Evolutionary conservation across 2,113 vertebrate genomes (phyloP).

Genomic region (Sander lucioperca): DNA sequence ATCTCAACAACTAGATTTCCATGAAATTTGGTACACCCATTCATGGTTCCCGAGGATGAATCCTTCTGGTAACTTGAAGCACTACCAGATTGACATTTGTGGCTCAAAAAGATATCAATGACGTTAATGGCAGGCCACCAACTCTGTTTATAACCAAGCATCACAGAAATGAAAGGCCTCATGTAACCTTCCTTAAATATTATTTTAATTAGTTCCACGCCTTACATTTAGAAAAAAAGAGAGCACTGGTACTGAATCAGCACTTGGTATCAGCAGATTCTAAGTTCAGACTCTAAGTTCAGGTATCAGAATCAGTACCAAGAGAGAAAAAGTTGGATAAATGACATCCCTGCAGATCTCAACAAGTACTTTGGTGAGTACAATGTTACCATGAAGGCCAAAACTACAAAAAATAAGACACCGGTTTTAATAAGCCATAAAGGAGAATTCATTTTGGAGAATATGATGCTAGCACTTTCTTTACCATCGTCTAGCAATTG

Average conservation of each 20-base stretch:
- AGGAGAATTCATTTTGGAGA: background rate
- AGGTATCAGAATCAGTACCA: background rate
- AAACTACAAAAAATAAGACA: background rate
- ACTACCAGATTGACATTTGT: too few species aligned
- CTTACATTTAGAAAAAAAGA: background rate
- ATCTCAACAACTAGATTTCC: too few species aligned
- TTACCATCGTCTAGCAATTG: background rate
- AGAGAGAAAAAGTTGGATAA: background rate
- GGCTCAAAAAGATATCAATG: background rate
- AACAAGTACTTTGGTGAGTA: background rate
- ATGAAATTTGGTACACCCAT: too few species aligned
- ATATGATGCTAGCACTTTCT: background rate
- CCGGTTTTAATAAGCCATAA: background rate
- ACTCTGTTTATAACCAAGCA: too few species aligned
- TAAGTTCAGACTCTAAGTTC: background rate
- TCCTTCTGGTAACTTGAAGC: too few species aligned
- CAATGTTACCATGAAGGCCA: background rate
- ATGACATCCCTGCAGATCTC: background rate
- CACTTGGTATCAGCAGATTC: background rate
- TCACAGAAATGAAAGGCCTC: too few species aligned
- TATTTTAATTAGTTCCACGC: background rate
- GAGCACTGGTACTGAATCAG: background rate
- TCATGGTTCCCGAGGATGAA: too few species aligned
- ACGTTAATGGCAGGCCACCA: background rate
- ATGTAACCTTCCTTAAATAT: too few species aligned